Conservation (phyloP, 2,797 vertebrate species). For the Channallabes apus region DNA sequence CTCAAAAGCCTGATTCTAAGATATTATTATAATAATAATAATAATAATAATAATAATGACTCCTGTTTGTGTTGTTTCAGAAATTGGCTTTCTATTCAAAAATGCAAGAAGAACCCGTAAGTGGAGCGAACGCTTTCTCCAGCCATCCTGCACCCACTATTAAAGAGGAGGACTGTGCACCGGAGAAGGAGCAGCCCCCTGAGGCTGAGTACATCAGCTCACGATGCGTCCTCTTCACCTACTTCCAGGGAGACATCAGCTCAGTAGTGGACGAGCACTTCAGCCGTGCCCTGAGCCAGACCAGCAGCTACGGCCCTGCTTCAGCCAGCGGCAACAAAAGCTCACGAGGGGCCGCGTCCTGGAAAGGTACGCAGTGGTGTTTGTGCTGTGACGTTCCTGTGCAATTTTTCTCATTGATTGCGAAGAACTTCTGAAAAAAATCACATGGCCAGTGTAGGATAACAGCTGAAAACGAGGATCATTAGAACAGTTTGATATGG, state of each 20-base stretch:
- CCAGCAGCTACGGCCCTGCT: slow-evolving; percentile 74
- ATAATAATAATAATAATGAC: background rate
- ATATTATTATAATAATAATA: background rate
- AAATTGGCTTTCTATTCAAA: slow-evolving; percentile 96
- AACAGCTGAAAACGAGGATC: background rate
- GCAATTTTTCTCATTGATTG: background rate
- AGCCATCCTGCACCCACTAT: slow-evolving; percentile 80
- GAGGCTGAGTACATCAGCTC: slow-evolving; percentile 95
- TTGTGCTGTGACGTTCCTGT: background rate
- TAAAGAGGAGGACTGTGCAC: slow-evolving; percentile 87
- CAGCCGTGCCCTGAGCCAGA: slow-evolving; percentile 93
- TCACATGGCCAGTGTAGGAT: background rate
- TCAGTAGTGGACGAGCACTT: slow-evolving; percentile 96
- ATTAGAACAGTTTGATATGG: background rate
- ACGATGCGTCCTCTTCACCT: slow-evolving; percentile 95
- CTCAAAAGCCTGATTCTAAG: background rate
- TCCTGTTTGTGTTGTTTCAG: slow-evolving; percentile 63
- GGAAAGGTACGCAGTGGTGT: slow-evolving; percentile 72
- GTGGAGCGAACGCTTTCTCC: slow-evolving; percentile 76
- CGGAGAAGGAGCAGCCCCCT: slow-evolving; percentile 91
- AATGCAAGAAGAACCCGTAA: slow-evolving; percentile 90
- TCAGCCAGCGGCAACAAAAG: slow-evolving; percentile 82
- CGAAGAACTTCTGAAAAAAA: background rate
- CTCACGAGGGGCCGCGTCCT: slow-evolving; percentile 73
- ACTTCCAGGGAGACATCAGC: slow-evolving; percentile 97